Evolutionary conservation across 2,113 vertebrate genomes (phyloP).

Genomic region (Macrotis lagotis): DNA sequence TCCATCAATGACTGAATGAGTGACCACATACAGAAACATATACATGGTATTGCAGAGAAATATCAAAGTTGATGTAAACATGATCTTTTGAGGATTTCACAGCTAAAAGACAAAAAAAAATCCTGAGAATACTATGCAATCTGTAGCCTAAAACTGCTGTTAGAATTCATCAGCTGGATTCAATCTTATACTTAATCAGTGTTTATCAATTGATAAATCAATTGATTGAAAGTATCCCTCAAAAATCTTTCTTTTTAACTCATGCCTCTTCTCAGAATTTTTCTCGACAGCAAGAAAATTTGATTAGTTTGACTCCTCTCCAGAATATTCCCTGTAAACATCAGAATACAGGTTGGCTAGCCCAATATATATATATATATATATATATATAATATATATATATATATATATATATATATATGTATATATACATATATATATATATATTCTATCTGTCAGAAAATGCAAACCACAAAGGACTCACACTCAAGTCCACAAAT

Average conservation of each 20-base stretch:
- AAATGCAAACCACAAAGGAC: not conserved
- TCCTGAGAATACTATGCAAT: not conserved
- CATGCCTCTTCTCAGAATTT: not conserved
- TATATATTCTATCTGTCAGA: not conserved
- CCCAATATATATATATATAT: not conserved
- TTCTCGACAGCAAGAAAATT: not conserved
- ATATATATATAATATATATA: too few species aligned
- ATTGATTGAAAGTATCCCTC: not conserved
- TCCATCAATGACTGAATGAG: not conserved
- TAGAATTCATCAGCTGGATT: not conserved
- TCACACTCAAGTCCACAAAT: not conserved
- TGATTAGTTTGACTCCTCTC: not conserved
- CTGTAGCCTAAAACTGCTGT: not conserved
- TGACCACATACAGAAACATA: too few species aligned
- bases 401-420: too few species aligned
- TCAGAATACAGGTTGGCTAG: not conserved
- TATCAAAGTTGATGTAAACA: not conserved
- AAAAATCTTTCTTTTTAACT: not conserved
- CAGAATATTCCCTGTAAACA: not conserved
- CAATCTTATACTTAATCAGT: not conserved
- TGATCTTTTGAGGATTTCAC: not conserved
- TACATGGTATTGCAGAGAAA: not conserved
- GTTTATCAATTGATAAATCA: not conserved
- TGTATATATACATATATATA: too few species aligned
- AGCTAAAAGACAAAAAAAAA: not conserved